Evolutionary conservation across 2,888 invertebrate genomes (phyloP).

Genomic region (Agrotis puta): DNA sequence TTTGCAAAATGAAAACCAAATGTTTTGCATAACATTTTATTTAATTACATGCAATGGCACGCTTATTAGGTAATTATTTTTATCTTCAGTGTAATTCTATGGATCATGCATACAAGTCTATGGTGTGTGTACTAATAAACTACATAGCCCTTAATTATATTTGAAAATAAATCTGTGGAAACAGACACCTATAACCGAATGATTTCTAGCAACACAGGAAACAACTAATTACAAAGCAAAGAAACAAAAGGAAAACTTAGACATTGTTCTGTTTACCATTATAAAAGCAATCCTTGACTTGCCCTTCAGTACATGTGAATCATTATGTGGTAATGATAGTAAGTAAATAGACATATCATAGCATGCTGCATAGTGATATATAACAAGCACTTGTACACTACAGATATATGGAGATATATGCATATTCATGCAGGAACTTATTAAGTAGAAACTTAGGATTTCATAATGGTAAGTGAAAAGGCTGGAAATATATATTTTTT

Average conservation of each 20-base stretch:
- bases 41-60: neutral
- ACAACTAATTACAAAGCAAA: neutral
- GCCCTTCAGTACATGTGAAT: conserved; percentile 31
- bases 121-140: too few species aligned
- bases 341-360: neutral
- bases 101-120: too few species aligned
- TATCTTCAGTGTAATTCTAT: neutral
- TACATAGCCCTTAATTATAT: neutral
- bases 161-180: too few species aligned
- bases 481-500: neutral
- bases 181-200: too few species aligned
- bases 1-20: too few species aligned
- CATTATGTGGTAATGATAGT: conserved; percentile 2
- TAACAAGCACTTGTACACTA: conserved; percentile 20
- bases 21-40: too few species aligned
- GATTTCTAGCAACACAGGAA: neutral
- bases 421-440: conserved; percentile 4
- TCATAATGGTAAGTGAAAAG: neutral
- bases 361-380: neutral
- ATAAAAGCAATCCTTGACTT: conserved; percentile 21
- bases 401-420: neutral
- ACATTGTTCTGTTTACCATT: conserved; percentile 14
- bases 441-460: conserved; percentile 6
- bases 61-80: neutral
- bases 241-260: conserved; percentile 21